A percentile compares a stretch with the other conserved stretches of the same genome.
Conservation (phyloP, 1,140 invertebrate species). For the Ceratosolen solmsi region DNA sequence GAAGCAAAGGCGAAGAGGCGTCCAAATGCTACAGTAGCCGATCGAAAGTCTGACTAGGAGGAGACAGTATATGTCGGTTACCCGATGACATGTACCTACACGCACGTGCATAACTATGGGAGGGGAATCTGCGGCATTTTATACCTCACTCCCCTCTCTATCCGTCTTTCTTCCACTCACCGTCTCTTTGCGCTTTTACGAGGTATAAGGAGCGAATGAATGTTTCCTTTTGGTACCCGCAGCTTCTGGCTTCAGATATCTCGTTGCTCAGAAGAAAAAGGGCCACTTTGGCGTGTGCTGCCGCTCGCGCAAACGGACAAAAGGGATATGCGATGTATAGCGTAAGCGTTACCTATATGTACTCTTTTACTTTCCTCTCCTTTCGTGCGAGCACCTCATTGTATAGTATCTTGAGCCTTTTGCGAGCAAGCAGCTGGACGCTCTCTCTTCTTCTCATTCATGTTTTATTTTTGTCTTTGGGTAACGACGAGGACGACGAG, state of each 20-base stretch:
- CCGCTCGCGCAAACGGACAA: slow-evolving; percentile 24
- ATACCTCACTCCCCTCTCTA: slow-evolving; percentile 2
- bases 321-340: slow-evolving; percentile 9
- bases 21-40: background rate
- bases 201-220: slow-evolving; percentile 17
- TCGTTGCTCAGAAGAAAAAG: background rate
- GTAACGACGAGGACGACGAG: background rate
- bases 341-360: slow-evolving; percentile 20
- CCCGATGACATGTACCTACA: background rate
- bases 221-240: slow-evolving; percentile 33
- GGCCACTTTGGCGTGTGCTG: slow-evolving; percentile 22
- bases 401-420: background rate
- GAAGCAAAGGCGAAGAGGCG: background rate
- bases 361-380: background rate
- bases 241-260: background rate
- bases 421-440: slow-evolving; percentile 1
- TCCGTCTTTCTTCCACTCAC: background rate
- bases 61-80: background rate
- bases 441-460: slow-evolving; percentile 50
- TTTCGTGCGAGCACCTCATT: slow-evolving; percentile 9
- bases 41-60: slow-evolving; percentile 18
- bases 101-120: background rate
- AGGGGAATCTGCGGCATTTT: slow-evolving; percentile 28
- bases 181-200: background rate
- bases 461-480: slow-evolving; percentile 53